Evolutionary conservation across 2,888 invertebrate species (phyloP).

Genomic region (Eupithecia inturbata): DNA sequence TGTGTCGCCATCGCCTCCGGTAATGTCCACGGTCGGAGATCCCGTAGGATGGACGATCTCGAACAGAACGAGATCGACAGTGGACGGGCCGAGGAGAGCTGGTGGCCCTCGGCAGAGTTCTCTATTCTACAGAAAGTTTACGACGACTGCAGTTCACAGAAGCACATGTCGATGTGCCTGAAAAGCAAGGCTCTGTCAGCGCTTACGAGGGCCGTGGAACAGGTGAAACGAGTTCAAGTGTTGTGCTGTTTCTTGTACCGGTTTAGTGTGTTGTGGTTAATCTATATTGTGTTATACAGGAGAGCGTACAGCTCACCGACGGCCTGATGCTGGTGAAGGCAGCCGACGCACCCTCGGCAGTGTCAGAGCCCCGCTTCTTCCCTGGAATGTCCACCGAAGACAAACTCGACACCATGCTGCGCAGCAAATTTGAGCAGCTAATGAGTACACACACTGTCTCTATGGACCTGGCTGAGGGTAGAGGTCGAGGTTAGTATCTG

Average conservation of each 20-base stretch:
- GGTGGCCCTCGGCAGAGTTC: constrained; percentile 85
- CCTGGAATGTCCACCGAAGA: constrained; percentile 83
- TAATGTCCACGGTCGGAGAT: constrained; percentile 77
- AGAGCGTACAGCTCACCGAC: constrained; percentile 85
- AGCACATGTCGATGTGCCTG: constrained; percentile 84
- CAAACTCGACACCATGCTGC: constrained; percentile 80
- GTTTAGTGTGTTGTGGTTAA: constrained; percentile 53
- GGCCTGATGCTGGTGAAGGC: constrained; percentile 85
- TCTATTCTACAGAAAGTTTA: constrained; percentile 85
- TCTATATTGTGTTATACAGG: constrained; percentile 65
- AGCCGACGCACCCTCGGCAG: constrained; percentile 79
- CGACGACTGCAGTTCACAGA: constrained; percentile 85
- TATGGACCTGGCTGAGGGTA: constrained; percentile 84
- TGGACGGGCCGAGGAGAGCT: constrained; percentile 78
- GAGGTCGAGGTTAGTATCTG: constrained; percentile 74
- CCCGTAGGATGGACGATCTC: constrained; percentile 76
- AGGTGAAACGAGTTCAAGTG: constrained; percentile 68
- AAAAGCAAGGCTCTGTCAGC: constrained; percentile 86
- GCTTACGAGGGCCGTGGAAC: constrained; percentile 84
- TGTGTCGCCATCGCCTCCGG: constrained; percentile 73
- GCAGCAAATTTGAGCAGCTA: constrained; percentile 83
- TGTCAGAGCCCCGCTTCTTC: constrained; percentile 84
- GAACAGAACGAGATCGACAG: constrained; percentile 79
- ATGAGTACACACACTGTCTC: constrained; percentile 86
- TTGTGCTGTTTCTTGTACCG: constrained; percentile 46